Evolutionary conservation across 2,113 vertebrate species (phyloP), one percentile per base, ranked within the genome.

Genomic region (Erpornis zantholeuca): DNA sequence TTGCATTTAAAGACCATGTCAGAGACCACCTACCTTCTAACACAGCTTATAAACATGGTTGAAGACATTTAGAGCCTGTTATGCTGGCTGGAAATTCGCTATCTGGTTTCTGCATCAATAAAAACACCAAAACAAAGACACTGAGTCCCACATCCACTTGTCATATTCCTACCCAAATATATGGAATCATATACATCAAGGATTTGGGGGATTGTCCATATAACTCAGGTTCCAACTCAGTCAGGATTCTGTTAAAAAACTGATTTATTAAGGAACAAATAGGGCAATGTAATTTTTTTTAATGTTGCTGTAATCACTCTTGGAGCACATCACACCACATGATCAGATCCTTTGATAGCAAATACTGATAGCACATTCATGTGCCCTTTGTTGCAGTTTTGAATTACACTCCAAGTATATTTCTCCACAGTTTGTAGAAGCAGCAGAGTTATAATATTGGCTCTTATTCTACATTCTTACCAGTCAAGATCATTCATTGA

Each of bases 401-500:
- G 65, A 82, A 65, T 96, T 97, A 92, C 57, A 53, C 65, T 82
- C 72, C 31, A 47, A 94, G 42, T 12, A 1, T 63, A 88, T 97
- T 96, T 95, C 88, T 77, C 61, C 80, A 50, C 72, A 49, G 64
- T 53, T 69, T 90, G 90, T 60, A 52, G 93, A 71, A 90, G 64
- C 82, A 92, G 80, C 3, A 4, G 44, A 95, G 71, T 90, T 95
- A 81, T 70, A 92, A 85, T 49, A 92, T 86, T 96, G 94, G 94
- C 92, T 96, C 73, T 93, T 71, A 0, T 76, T 94, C 95, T 79
- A 19, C 95, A 96, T 97, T 97, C 92, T 92, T 96, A 91, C 82
- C 50, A 87, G 94, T 95, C 95, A 95, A 96, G 95, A 89, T 97
- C 93, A 97, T 97, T 96, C 90, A 96, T 33, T 96, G 92, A 85